A percentile compares a stretch with the other conserved stretches of the same genome.
Evolutionary conservation across 1,140 invertebrate genomes (phyloP).

Genomic region (Zaprionus gabonicus): DNA sequence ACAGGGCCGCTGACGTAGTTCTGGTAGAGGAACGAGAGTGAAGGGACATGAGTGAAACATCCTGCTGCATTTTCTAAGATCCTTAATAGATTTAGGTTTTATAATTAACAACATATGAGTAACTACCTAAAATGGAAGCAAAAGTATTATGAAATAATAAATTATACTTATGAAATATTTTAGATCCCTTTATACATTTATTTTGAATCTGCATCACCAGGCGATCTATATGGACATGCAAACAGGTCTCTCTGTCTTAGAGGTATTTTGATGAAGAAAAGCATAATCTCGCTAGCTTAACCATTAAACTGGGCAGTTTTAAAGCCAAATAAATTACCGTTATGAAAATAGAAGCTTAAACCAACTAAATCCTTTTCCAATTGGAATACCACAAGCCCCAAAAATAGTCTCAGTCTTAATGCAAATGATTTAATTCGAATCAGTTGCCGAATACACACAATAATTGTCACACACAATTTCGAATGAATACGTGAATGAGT

Average conservation of each 20-base stretch:
- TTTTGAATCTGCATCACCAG: no score
- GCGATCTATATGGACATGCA: no score
- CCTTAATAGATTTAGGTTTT: background rate
- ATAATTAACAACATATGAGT: background rate
- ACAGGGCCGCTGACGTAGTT: background rate
- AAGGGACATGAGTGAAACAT: background rate
- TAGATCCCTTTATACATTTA: no score
- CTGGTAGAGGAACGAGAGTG: background rate
- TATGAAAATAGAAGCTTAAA: background rate
- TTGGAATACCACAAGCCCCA: background rate
- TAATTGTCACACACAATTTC: slow-evolving; percentile 4
- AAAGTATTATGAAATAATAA: no score
- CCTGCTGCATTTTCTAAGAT: background rate
- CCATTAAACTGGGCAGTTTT: background rate
- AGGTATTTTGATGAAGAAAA: no score
- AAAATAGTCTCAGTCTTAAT: background rate
- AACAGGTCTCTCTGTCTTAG: no score
- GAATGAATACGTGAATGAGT: slow-evolving; percentile 9
- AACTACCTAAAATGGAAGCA: background rate
- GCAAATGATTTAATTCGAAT: slow-evolving; percentile 7
- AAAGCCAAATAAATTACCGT: background rate
- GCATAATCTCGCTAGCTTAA: background rate
- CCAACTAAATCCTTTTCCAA: background rate
- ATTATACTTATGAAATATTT: no score
- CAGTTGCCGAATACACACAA: background rate